These are phyloP conservation scores for Lomographa bimaculata DNA, from an alignment of 2,888 invertebrate genomes.

Conservation along the genomic window DNA sequence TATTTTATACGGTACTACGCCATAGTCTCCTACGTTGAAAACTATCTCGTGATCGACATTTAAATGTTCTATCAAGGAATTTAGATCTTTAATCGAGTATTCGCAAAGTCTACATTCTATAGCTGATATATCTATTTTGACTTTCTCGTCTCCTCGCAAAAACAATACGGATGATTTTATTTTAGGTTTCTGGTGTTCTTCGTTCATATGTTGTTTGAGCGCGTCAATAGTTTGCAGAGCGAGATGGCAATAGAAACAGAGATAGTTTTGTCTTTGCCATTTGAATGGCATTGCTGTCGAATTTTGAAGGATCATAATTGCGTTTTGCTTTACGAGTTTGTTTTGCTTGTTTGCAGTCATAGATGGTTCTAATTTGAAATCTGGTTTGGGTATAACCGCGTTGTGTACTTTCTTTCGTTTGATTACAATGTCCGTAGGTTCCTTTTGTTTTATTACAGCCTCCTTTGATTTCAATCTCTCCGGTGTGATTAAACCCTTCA, in stretches of 20 bases:
- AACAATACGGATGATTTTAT: constrained; percentile 63
- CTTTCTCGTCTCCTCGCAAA: constrained; percentile 65
- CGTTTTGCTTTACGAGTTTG: constrained; percentile 67
- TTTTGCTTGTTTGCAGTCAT: constrained; percentile 40
- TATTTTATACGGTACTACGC: constrained; percentile 64
- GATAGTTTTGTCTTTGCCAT: constrained; percentile 71
- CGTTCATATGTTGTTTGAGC: constrained; percentile 66
- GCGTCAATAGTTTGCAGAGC: constrained; percentile 50
- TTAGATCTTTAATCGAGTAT: constrained; percentile 37
- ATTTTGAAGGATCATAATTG: constrained; percentile 58
- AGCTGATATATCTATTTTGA: constrained; percentile 65
- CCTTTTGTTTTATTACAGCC: too few species aligned
- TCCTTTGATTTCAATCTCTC: constrained; percentile 31
- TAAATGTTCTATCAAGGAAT: constrained; percentile 52
- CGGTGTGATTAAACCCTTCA: too few species aligned
- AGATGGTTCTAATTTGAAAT: too few species aligned
- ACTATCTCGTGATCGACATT: constrained; percentile 45
- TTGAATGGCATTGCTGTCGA: constrained; percentile 68
- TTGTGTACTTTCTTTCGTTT: too few species aligned
- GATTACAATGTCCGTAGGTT: too few species aligned
- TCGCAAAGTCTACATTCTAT: constrained; percentile 54
- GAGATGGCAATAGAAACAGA: constrained; percentile 73
- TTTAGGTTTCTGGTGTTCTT: constrained; percentile 53
- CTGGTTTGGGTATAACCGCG: too few species aligned
- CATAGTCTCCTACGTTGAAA: constrained; percentile 56